Evolutionary conservation across 1,140 invertebrate species (phyloP).

Genomic region (Acromyrmex echinatior): DNA sequence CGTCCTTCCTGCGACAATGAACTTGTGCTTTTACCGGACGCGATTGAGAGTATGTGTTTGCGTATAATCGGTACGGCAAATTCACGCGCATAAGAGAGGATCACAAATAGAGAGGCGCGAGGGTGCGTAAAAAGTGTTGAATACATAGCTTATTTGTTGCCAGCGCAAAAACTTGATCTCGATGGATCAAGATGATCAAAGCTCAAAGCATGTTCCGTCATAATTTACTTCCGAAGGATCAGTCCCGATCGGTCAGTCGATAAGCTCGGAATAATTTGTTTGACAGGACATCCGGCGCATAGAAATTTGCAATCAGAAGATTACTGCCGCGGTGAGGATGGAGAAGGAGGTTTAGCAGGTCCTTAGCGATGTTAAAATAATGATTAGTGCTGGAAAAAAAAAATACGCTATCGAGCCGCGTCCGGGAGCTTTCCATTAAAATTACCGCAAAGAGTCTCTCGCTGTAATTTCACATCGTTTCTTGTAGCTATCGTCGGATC

Average conservation of each 20-base stretch:
- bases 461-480: slow-evolving; percentile 73
- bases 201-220: slow-evolving; percentile 36
- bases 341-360: slow-evolving; percentile 25
- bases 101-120: slow-evolving; percentile 31
- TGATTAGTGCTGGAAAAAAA: slow-evolving; percentile 61
- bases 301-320: slow-evolving; percentile 53
- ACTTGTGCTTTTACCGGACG: slow-evolving; percentile 70
- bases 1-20: slow-evolving; percentile 71
- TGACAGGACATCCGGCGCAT: slow-evolving; percentile 19
- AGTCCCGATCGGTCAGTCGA: slow-evolving; percentile 30
- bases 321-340: not conserved
- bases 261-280: slow-evolving; percentile 52
- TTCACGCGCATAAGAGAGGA: slow-evolving; percentile 1
- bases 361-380: slow-evolving; percentile 13
- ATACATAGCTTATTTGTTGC: slow-evolving; percentile 24
- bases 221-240: slow-evolving; percentile 59
- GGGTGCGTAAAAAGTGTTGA: slow-evolving; percentile 27
- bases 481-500: slow-evolving; percentile 71
- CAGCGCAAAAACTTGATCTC: slow-evolving; percentile 45
- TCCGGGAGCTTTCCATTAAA: slow-evolving; percentile 68
- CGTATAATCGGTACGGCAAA: slow-evolving; percentile 9
- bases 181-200: slow-evolving; percentile 12
- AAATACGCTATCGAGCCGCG: slow-evolving; percentile 48
- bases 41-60: slow-evolving; percentile 18
- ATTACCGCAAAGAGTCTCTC: slow-evolving; percentile 57